phyloP scores from a whole-genome alignment of 1,140 invertebrate species.

The Trigoniulus corallinus region DNA sequence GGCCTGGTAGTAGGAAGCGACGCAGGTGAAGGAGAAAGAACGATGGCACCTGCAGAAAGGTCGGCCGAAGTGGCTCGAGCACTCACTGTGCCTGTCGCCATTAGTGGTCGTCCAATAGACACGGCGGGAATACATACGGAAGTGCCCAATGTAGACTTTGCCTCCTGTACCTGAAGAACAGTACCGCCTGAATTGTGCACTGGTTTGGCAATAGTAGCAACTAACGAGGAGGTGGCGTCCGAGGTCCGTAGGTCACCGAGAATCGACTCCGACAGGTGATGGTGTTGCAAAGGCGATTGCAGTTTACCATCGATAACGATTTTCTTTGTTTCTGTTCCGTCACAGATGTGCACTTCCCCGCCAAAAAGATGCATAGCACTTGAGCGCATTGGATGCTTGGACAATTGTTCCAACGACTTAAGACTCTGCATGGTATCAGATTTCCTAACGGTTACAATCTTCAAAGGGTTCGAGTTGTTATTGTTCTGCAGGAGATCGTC shows the following conservation, averaged over 20 bases:
- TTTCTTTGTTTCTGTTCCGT: neutral
- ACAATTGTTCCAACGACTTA: neutral
- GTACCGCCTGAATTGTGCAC: constrained; percentile 55
- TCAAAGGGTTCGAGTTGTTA: no score
- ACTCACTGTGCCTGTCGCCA: no score
- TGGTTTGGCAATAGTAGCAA: constrained; percentile 43
- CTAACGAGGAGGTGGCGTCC: neutral
- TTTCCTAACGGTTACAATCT: no score
- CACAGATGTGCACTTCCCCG: constrained; percentile 51
- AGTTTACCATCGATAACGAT: neutral
- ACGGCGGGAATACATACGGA: constrained; percentile 12
- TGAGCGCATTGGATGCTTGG: constrained; percentile 1
- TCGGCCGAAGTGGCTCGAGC: no score
- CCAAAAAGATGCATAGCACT: constrained; percentile 44
- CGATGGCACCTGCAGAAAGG: no score
- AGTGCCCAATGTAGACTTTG: constrained; percentile 1
- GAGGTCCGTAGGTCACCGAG: no score
- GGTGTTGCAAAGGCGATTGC: no score
- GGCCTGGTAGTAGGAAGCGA: no score
- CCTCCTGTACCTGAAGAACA: constrained; percentile 32
- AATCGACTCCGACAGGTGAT: no score
- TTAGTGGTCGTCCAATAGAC: no score
- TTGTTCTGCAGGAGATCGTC: no score
- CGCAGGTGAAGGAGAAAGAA: no score
- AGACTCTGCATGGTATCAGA: neutral